Evolutionary conservation across 2,113 vertebrate genomes (phyloP).

Genomic region (Oreochromis niloticus): DNA sequence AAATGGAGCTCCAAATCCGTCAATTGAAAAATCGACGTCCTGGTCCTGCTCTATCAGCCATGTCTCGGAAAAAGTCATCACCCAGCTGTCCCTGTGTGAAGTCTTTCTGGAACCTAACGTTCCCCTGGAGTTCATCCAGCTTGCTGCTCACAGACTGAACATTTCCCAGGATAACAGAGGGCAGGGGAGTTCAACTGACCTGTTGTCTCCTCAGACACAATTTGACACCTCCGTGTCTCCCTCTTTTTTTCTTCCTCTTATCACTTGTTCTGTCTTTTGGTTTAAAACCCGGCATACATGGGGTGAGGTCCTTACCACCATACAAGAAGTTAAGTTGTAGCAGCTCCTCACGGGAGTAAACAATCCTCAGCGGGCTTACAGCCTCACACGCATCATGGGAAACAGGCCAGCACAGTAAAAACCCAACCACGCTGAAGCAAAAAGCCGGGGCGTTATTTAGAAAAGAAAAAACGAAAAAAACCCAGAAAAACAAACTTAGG

Average conservation of each 20-base stretch:
- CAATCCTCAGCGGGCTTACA: neutral
- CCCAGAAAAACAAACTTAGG: neutral
- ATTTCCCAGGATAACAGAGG: neutral
- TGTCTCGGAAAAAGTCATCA: neutral
- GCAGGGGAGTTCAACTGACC: neutral
- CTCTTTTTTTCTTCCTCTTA: neutral
- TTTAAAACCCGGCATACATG: neutral
- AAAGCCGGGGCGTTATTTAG: neutral
- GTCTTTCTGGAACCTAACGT: neutral
- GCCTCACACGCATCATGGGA: neutral
- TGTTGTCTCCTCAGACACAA: neutral
- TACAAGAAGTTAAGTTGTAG: neutral
- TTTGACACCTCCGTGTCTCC: neutral
- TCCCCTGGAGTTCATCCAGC: fast-evolving
- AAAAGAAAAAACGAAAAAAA: neutral
- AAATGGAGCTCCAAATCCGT: neutral
- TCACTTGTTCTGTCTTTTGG: neutral
- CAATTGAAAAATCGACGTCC: neutral
- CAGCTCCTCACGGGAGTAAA: neutral
- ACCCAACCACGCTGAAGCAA: too few species aligned
- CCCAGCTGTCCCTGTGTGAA: neutral
- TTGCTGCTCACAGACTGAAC: neutral
- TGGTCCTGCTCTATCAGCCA: neutral
- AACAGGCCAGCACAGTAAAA: fast-evolving
- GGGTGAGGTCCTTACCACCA: neutral